Evolutionary conservation across 2,797 vertebrate species (phyloP).

Genomic region (Triplophysa bombifrons): DNA sequence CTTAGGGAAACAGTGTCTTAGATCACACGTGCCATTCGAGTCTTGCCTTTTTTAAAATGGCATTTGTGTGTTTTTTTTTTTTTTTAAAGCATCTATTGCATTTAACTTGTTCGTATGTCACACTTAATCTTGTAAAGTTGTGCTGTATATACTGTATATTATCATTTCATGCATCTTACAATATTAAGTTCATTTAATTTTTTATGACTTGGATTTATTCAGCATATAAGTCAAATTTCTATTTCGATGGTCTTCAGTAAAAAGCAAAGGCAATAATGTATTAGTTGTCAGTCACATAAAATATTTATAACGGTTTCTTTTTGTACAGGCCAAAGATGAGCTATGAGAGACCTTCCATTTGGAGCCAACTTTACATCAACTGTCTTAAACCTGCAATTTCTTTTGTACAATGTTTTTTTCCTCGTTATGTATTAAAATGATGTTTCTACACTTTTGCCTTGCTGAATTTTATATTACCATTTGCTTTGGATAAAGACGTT

Average conservation of each 20-base stretch:
- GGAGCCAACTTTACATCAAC: conserved; percentile 56
- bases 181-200: not conserved
- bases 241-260: not conserved
- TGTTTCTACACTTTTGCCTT: conserved; percentile 20
- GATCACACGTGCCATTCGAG: no score
- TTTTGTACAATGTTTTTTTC: conserved; percentile 4
- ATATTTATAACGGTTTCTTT: conserved; percentile 7
- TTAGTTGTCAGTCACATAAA: not conserved
- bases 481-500: no score
- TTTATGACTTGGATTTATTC: not conserved
- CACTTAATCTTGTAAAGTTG: no score
- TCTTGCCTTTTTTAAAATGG: no score
- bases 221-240: not conserved
- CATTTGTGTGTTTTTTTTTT: no score
- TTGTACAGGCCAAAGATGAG: conserved; percentile 61
- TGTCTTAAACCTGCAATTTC: conserved; percentile 52
- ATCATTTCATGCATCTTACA: conserved; percentile 21
- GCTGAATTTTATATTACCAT: not conserved
- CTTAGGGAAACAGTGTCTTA: not conserved
- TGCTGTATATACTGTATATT: conserved; percentile 2
- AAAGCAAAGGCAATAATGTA: conserved; percentile 4
- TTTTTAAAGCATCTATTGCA: no score
- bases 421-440: conserved; percentile 37
- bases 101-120: no score
- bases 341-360: conserved; percentile 59